Conservation (phyloP, 2,797 vertebrate genomes). For the Xenopus petersii region DNA sequence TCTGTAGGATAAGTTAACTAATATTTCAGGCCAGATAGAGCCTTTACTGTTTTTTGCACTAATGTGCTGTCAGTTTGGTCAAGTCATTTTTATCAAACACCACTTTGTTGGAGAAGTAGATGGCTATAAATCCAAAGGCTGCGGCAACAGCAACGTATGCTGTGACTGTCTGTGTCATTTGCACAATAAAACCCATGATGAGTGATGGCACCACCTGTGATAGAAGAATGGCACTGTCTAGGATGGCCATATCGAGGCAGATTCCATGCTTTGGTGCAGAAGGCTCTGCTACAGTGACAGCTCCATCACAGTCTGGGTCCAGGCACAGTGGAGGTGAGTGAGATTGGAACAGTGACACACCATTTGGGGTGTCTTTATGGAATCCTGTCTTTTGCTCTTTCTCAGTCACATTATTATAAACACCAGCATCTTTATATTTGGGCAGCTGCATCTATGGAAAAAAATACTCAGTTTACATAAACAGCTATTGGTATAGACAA, state of each 20-base stretch:
- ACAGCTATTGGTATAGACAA: background rate
- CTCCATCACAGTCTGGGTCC: constrained; percentile 62
- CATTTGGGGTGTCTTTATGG: constrained; percentile 58
- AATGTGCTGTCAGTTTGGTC: constrained; percentile 56
- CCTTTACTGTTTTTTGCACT: constrained; percentile 30
- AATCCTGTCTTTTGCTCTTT: constrained; percentile 57
- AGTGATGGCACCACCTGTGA: constrained; percentile 81
- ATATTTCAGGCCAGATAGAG: background rate
- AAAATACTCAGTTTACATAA: background rate
- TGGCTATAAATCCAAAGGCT: constrained; percentile 71
- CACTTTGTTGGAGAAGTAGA: constrained; percentile 75
- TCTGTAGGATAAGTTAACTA: background rate
- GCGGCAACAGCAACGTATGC: constrained; percentile 75
- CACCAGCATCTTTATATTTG: constrained; percentile 62
- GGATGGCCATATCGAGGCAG: constrained; percentile 79
- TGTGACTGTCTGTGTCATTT: constrained; percentile 74
- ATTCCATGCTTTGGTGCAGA: constrained; percentile 63
- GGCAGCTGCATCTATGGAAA: constrained; percentile 71
- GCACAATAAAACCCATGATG: constrained; percentile 76
- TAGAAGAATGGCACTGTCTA: constrained; percentile 82
- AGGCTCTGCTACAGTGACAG: constrained; percentile 59
- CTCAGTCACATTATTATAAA: constrained; percentile 39
- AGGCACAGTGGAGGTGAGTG: constrained; percentile 54
- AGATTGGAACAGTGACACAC: constrained; percentile 48
- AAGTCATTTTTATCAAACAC: constrained; percentile 76